Conservation (phyloP, 2,113 vertebrate species). For the Aegotheles bennettii region DNA sequence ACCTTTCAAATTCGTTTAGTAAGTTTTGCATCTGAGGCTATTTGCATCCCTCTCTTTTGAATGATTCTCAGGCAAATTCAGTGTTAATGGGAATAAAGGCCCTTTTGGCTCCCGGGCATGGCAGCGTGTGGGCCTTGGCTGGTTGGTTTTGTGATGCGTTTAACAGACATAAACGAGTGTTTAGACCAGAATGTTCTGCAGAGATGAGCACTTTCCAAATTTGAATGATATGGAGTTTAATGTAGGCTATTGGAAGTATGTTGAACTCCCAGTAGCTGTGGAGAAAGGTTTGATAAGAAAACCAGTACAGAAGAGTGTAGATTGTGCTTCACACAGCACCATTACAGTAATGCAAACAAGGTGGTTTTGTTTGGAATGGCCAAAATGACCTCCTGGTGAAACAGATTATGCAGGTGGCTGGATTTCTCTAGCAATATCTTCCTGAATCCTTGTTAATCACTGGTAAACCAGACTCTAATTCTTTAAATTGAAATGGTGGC, state of each 20-base stretch:
- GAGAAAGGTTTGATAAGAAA: background rate
- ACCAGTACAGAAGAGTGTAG: rapidly evolving
- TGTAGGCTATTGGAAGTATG: background rate
- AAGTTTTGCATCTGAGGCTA: constrained; percentile 11
- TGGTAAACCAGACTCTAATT: background rate
- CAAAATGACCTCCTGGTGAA: background rate
- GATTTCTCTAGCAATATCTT: background rate
- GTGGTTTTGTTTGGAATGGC: background rate
- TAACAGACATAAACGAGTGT: background rate
- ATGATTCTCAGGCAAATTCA: background rate
- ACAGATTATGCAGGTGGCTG: background rate
- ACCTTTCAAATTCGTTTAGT: background rate
- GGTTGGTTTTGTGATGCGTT: background rate
- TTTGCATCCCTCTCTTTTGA: background rate
- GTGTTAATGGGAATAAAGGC: background rate
- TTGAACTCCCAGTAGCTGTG: background rate
- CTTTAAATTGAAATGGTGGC: background rate
- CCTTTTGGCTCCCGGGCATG: background rate
- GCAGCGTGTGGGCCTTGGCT: background rate
- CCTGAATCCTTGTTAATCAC: background rate
- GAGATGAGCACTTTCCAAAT: background rate
- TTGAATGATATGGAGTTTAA: background rate
- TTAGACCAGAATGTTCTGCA: background rate
- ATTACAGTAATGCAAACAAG: background rate
- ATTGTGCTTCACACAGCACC: background rate